Evolutionary conservation across 2,797 vertebrate species (phyloP), one percentile per base, ranked within the genome.

Genomic region (Acanthurus leucopareius): DNA sequence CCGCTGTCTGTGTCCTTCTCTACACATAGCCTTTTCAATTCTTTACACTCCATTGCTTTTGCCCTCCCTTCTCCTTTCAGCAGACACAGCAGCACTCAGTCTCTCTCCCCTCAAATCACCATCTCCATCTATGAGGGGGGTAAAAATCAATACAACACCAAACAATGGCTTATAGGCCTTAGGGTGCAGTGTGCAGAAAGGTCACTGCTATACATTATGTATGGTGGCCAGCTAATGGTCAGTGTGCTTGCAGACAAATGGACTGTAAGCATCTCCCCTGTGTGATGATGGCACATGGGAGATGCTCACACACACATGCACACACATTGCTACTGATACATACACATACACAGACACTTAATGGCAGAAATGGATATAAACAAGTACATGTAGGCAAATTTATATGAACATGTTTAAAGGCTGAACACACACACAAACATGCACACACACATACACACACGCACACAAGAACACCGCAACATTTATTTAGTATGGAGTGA

Each of bases 161-260:
- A 93, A 94, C 93, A 94, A 94, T 91, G 91, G 89, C 92, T 94
- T 89, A 91, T 87, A 88, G 89, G 91, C 91, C 92, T 91, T 71
- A 77, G 89, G 92, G 91, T 89, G 88, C 90, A 79, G 79, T 86
- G 92, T 91, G 91, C 84, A 88, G 91, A 94, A 94, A 94, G 93
- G 93, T 94, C 91, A 94, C 85, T 51, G 88, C 90, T 88, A 93
- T 94, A 91, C 92, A 94, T 94, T 92, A 94, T 94, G 93, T 91
- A 94, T 94, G 91, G 88, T 88, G 86, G 86, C 86, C 87, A 79
- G 88, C 92, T 94, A 93, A 94, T 94, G 92, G 91, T 94, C 89
- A 94, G 86, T 83, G 86, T 87, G 90, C 87, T 90, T 48, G 88
- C 85, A 86, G 90, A 94, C 92, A 93, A 93, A 93, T 92, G 89